phyloP scores from a whole-genome alignment of 2,888 invertebrate species.

The Nemotelus nigrinus region DNA sequence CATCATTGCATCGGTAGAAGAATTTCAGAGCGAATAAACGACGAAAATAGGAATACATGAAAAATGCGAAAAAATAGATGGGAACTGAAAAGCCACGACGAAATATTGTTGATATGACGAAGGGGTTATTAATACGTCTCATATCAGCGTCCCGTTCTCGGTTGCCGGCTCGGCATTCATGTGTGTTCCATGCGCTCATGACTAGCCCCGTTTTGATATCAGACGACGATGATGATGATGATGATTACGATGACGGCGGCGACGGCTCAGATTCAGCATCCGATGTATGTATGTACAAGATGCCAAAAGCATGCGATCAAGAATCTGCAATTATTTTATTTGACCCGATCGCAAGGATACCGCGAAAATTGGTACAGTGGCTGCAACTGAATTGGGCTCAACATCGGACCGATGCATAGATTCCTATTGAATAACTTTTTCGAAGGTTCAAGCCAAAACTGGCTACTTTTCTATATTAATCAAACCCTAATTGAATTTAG shows the following conservation, averaged over 20 bases:
- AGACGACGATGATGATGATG: not conserved
- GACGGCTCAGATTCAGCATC: not conserved
- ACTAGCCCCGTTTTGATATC: not conserved
- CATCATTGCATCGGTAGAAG: slow-evolving; percentile 5
- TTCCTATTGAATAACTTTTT: not conserved
- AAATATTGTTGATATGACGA: slow-evolving; percentile 34
- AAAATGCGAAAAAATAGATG: slow-evolving; percentile 19
- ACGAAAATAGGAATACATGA: slow-evolving; percentile 21
- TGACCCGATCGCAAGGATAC: not conserved
- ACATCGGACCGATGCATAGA: not conserved
- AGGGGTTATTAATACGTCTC: slow-evolving; percentile 36
- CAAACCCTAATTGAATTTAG: no score
- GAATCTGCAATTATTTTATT: slow-evolving; percentile 9
- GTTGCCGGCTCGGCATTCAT: not conserved
- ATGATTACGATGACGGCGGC: not conserved
- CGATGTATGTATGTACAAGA: slow-evolving; percentile 1
- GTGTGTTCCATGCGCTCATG: not conserved
- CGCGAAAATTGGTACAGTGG: not conserved
- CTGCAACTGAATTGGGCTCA: not conserved
- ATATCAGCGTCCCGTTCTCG: not conserved
- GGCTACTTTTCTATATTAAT: no score
- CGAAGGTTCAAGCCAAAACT: not conserved
- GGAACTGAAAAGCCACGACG: slow-evolving; percentile 37
- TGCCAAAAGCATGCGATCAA: not conserved
- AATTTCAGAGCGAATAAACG: slow-evolving; percentile 19